Conservation (phyloP, 2,797 vertebrate species). For the Sciurus vulgaris region DNA sequence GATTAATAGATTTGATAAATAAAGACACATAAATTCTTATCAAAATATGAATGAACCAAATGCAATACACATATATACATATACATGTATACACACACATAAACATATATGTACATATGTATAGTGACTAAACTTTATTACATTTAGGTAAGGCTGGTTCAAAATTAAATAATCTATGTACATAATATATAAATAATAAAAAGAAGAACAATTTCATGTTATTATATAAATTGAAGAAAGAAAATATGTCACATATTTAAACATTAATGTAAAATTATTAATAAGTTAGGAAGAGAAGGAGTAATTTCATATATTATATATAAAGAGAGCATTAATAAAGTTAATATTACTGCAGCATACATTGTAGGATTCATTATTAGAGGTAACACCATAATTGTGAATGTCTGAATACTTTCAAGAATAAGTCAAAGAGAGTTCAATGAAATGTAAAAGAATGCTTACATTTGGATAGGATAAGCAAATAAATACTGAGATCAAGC, state of each 20-base stretch:
- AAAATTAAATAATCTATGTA: not conserved
- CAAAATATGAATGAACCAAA: not conserved
- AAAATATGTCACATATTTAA: not conserved
- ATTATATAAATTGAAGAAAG: not conserved
- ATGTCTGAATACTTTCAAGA: not conserved
- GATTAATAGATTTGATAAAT: not conserved
- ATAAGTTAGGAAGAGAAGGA: not conserved
- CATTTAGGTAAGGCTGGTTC: not conserved
- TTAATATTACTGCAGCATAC: not conserved
- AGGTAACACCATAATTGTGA: not conserved
- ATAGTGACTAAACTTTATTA: no score
- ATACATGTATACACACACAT: no score
- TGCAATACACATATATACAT: no score
- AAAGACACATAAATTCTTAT: not conserved
- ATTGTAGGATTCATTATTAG: not conserved
- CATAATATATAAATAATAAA: not conserved
- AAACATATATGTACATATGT: no score
- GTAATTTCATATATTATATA: not conserved
- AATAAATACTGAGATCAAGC: not conserved
- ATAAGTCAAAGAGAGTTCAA: not conserved
- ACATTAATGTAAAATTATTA: not conserved
- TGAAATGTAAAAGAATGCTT: not conserved
- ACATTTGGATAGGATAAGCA: not conserved
- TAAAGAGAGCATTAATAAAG: not conserved
- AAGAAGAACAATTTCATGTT: not conserved